These are phyloP conservation scores for Pica pica DNA, from an alignment of 2,113 vertebrate genomes.

Conservation along the genomic window DNA sequence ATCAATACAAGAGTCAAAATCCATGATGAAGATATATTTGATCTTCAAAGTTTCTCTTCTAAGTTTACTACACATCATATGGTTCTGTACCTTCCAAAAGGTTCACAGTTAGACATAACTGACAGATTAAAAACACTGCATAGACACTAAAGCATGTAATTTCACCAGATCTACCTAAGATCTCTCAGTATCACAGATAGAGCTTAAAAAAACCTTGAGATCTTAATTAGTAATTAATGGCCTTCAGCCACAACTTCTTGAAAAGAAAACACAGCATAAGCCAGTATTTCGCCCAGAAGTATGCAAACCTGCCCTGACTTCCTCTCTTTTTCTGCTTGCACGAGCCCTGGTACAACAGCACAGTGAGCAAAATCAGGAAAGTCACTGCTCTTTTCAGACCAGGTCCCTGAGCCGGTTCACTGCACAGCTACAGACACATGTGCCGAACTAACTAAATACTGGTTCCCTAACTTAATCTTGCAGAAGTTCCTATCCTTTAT, in stretches of 20 bases:
- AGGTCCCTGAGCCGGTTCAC: not conserved
- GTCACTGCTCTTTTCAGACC: not conserved
- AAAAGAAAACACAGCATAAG: not conserved
- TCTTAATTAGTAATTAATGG: not conserved
- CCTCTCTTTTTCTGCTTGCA: not conserved
- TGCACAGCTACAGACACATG: not conserved
- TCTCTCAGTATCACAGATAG: not conserved
- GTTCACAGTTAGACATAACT: not conserved
- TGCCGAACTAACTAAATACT: not conserved
- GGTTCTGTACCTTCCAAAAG: not conserved
- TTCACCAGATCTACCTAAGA: not conserved
- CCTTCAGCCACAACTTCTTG: not conserved
- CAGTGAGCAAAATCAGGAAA: not conserved
- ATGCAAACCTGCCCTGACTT: not conserved
- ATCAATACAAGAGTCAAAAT: not conserved
- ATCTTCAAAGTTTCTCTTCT: not conserved
- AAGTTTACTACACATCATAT: not conserved
- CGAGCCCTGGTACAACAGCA: not conserved
- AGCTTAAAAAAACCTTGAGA: not conserved
- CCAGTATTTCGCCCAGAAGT: not conserved
- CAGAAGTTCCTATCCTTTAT: not conserved
- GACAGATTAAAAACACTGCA: not conserved
- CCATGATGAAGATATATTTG: not conserved
- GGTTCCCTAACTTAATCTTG: not conserved
- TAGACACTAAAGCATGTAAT: not conserved